These are phyloP conservation scores for Ibycter americanus DNA, from an alignment of 2,797 vertebrate species.

Conservation along the genomic window DNA sequence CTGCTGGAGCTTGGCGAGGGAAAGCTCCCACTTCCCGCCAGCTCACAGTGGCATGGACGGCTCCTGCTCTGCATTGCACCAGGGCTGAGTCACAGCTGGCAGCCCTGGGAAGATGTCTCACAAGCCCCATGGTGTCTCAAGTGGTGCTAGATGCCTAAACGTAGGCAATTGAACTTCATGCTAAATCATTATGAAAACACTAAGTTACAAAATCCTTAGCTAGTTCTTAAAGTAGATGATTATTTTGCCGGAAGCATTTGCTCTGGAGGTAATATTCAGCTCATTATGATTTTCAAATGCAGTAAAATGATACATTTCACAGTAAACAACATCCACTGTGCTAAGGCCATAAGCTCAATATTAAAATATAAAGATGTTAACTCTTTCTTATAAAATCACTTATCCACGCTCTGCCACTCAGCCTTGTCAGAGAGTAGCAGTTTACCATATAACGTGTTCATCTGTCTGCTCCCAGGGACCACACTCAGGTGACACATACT, in stretches of 20 bases:
- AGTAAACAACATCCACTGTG: neutral
- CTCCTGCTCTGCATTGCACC: neutral
- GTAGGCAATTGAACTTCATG: fast-evolving
- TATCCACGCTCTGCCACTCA: neutral
- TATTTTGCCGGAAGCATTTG: neutral
- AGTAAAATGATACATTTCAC: neutral
- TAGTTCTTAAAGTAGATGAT: neutral
- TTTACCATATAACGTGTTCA: fast-evolving
- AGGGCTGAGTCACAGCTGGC: neutral
- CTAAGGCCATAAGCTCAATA: neutral
- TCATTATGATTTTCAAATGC: neutral
- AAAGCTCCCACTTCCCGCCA: neutral
- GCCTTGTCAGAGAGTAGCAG: neutral
- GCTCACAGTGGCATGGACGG: fast-evolving
- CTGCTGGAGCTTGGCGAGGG: neutral
- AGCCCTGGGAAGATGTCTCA: neutral
- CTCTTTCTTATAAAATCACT: neutral
- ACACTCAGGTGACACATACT: neutral
- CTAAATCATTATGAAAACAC: neutral
- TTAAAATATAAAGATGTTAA: neutral
- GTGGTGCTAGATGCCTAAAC: neutral
- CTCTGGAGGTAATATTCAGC: neutral
- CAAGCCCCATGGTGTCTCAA: neutral
- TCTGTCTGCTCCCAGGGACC: neutral
- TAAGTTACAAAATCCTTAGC: neutral